Conservation (phyloP, 2,888 invertebrate genomes). For the Cenopis cana region DNA sequence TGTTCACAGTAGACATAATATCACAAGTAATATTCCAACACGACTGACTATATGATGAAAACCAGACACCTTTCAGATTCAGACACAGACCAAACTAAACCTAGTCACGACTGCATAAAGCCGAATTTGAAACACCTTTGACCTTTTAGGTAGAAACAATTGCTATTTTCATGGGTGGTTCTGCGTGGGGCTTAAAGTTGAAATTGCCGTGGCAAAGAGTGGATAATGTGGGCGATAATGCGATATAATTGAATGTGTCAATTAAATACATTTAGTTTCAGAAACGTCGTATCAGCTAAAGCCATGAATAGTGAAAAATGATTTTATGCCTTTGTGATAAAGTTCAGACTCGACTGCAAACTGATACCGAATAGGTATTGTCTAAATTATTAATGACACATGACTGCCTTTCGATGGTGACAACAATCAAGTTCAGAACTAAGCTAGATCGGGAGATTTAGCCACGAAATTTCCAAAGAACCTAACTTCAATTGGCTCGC, state of each 20-base stretch:
- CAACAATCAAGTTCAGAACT: background rate
- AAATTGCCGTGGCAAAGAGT: slow-evolving; percentile 13
- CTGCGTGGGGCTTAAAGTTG: background rate
- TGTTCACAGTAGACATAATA: slow-evolving; percentile 36
- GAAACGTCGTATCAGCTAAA: slow-evolving; percentile 1
- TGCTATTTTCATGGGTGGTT: slow-evolving; percentile 1
- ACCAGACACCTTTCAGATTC: background rate
- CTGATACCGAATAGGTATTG: background rate
- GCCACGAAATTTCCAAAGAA: too few species aligned
- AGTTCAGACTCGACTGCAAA: background rate
- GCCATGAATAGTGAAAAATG: background rate
- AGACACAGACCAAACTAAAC: slow-evolving; percentile 1
- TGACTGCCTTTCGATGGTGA: background rate
- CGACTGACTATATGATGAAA: slow-evolving; percentile 10
- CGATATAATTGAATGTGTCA: slow-evolving; percentile 34
- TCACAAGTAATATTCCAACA: background rate
- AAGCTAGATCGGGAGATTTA: too few species aligned
- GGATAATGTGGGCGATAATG: slow-evolving; percentile 28
- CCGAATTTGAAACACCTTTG: background rate
- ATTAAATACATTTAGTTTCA: background rate
- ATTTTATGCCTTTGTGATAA: background rate
- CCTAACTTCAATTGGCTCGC: too few species aligned
- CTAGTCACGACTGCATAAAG: background rate
- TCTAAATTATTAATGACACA: background rate
- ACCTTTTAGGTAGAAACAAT: slow-evolving; percentile 6